Conservation (phyloP, 2,888 invertebrate species). For the Papilio protenor region DNA sequence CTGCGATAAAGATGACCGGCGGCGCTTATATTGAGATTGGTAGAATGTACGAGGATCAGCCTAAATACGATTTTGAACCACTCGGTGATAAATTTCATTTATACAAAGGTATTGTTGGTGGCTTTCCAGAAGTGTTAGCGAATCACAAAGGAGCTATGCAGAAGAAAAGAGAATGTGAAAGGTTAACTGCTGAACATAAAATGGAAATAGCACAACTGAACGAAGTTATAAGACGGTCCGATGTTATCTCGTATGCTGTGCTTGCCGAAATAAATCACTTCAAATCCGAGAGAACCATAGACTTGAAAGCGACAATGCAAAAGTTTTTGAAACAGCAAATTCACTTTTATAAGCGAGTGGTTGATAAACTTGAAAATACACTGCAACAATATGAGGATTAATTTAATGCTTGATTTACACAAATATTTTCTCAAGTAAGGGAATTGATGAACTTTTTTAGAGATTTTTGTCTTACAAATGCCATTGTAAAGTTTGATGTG, state of each 20-base stretch:
- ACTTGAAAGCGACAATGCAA: slow-evolving; percentile 94
- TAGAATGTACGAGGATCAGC: slow-evolving; percentile 94
- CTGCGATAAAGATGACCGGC: slow-evolving; percentile 93
- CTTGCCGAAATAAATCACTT: slow-evolving; percentile 98
- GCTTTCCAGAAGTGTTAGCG: slow-evolving; percentile 95
- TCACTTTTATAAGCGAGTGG: slow-evolving; percentile 94
- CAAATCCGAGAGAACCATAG: slow-evolving; percentile 92
- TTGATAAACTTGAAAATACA: slow-evolving; percentile 87
- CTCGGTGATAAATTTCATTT: slow-evolving; percentile 96
- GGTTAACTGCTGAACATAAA: slow-evolving; percentile 91
- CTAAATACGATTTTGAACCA: slow-evolving; percentile 95
- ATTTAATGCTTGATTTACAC: slow-evolving; percentile 42
- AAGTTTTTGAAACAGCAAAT: slow-evolving; percentile 95
- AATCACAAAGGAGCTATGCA: slow-evolving; percentile 96
- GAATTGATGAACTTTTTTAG: slow-evolving; percentile 39
- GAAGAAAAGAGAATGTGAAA: slow-evolving; percentile 95
- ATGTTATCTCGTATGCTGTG: slow-evolving; percentile 96
- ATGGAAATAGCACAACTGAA: slow-evolving; percentile 92
- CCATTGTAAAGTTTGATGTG: slow-evolving; percentile 51
- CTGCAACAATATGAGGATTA: slow-evolving; percentile 79
- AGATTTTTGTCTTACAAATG: slow-evolving; percentile 43
- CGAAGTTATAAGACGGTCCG: slow-evolving; percentile 92
- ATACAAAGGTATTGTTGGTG: slow-evolving; percentile 95
- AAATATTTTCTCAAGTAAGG: slow-evolving; percentile 30
- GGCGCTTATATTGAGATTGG: slow-evolving; percentile 96